These are phyloP conservation scores for Ectemnius continuus DNA, from an alignment of 2,888 invertebrate species.

Conservation along the genomic window DNA sequence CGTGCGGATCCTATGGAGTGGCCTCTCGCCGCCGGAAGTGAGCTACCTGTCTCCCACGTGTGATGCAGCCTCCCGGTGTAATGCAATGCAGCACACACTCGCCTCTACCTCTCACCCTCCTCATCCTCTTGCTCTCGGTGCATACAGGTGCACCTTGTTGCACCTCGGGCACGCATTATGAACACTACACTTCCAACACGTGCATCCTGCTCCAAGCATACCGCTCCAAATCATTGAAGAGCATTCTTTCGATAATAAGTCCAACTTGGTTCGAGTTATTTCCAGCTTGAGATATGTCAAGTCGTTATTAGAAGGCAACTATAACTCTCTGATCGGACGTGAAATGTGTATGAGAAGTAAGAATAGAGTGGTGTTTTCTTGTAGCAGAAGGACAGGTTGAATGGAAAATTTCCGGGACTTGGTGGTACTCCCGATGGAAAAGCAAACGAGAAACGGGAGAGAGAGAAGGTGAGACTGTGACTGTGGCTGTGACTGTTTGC, in stretches of 20 bases:
- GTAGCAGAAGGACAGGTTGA: not conserved
- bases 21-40: constrained; percentile 69
- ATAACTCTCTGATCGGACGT: too few species aligned
- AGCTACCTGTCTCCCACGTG: constrained; percentile 76
- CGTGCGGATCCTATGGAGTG: constrained; percentile 49
- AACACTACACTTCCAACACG: too few species aligned
- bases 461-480: constrained; percentile 26
- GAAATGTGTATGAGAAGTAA: too few species aligned
- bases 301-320: too few species aligned
- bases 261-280: too few species aligned
- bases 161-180: too few species aligned
- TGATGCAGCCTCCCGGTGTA: constrained; percentile 70
- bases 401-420: not conserved
- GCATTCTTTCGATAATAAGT: too few species aligned
- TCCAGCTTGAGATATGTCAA: too few species aligned
- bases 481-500: constrained; percentile 57
- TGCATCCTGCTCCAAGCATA: constrained; percentile 6
- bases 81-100: constrained; percentile 6
- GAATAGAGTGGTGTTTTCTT: too few species aligned
- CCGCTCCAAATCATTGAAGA: constrained; percentile 16
- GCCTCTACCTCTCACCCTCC: not conserved
- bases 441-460: constrained; percentile 24
- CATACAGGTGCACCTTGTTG: too few species aligned
- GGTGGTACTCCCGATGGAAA: too few species aligned
- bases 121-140: not conserved